Base-by-base conservation (phyloP, 2,888 invertebrate species). In the Operophtera brumata region DNA sequence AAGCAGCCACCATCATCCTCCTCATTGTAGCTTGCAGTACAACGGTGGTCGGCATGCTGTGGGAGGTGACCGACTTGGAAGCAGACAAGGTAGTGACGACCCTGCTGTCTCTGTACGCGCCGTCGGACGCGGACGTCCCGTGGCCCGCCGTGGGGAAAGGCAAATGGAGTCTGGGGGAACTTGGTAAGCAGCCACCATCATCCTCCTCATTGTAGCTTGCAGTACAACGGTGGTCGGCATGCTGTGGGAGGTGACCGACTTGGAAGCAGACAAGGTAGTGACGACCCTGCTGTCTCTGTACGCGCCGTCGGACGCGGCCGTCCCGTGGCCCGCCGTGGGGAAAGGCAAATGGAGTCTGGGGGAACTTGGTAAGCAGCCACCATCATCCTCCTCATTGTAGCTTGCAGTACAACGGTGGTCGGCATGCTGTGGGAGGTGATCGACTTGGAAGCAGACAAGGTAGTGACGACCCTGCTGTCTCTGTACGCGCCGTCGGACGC, bases 371-470 rank as follows among this genome's bases (percentile, higher is more conserved):
- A 40, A 67, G 20, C 20, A 20, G n/a, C n/a, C n/a, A n/a, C n/a
- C n/a, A n/a, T n/a, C n/a, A n/a, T n/a, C n/a, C n/a, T n/a, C n/a
- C n/a, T n/a, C n/a, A n/a, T n/a, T n/a, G n/a, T n/a, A n/a, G 9
- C 9, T 75, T 75, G 13, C 73, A 95, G 95, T 68, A 94, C 95
- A 0, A 91, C 92, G 72, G 91, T 95, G 40, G 82, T 96, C n/a
- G 95, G 94, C 12, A 94, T 94, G 91, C 87, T 96, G 51, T 96
- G 95, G 95, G 93, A 94, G 74, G 94, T 96, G 51, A 96, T 95
- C 0, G 95, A 95, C 70, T 71, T 88, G 32, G 93, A 93, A 57
- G 92, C 92, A 67, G 93, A 94, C 76, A 91, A 90, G 63, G 86
- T 93, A 75, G 92, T 93, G 6, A 88, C 90, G 49, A 85, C 90